These are phyloP conservation scores for Acanthiza pusilla DNA, from an alignment of 2,797 vertebrate genomes.

Conservation along the genomic window DNA sequence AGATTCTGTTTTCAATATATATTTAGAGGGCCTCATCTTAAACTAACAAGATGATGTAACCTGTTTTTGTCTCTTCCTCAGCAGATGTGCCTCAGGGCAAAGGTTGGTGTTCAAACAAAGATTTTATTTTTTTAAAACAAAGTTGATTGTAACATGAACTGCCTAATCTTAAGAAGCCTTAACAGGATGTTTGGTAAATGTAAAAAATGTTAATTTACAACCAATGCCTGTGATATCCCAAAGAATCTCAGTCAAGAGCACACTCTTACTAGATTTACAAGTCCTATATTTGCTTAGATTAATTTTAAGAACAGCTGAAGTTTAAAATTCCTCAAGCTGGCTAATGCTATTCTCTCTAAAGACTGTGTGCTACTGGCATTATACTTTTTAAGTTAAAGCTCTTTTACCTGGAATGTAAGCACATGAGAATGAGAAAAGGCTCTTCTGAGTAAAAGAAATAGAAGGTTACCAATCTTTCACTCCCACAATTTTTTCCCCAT, in stretches of 20 bases:
- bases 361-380: background rate
- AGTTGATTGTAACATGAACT: conserved; percentile 43
- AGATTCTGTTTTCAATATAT: conserved; percentile 32
- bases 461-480: background rate
- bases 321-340: conserved; percentile 17
- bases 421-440: background rate
- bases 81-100: conserved; percentile 60
- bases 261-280: conserved; percentile 11
- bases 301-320: background rate
- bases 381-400: background rate
- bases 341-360: conserved; percentile 4
- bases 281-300: conserved; percentile 1
- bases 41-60: conserved; percentile 61
- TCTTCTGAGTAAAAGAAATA: background rate
- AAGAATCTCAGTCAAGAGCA: background rate
- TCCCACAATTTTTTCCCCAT: background rate
- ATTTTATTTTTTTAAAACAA: conserved; percentile 56
- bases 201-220: conserved; percentile 28
- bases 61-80: conserved; percentile 48
- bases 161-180: conserved; percentile 33
- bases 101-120: conserved; percentile 45
- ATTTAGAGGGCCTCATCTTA: conserved; percentile 43
- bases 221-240: background rate
- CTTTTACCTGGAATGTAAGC: background rate
- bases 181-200: conserved; percentile 29